A percentile compares a stretch with the other conserved stretches of the same genome.
Evolutionary conservation across 2,797 vertebrate species (phyloP).

Genomic region (Melanotaenia maccullochi): DNA sequence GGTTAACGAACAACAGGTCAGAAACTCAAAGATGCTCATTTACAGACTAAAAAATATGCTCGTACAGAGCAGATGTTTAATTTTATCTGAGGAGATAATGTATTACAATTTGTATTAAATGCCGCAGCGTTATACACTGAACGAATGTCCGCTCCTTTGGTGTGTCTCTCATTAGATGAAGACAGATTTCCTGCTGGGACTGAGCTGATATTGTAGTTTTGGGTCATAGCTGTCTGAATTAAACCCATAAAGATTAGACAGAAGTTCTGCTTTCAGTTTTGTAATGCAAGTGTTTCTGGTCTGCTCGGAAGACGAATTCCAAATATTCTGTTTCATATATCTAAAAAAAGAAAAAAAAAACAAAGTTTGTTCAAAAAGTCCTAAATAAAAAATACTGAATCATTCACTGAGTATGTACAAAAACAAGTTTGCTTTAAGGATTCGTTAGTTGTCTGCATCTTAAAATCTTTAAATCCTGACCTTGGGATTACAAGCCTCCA

Average conservation of each 20-base stretch:
- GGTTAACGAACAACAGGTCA: too few species aligned
- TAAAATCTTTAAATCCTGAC: constrained; percentile 57
- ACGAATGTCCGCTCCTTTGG: neutral
- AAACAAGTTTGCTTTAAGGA: constrained; percentile 37
- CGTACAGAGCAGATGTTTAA: too few species aligned
- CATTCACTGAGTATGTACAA: constrained; percentile 55
- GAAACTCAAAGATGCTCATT: too few species aligned
- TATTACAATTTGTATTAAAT: too few species aligned
- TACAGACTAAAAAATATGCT: too few species aligned
- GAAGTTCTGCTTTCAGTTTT: constrained; percentile 9
- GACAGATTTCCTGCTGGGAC: neutral
- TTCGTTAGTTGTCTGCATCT: constrained; percentile 32
- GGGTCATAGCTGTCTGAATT: constrained; percentile 3
- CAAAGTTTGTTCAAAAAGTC: constrained; percentile 28
- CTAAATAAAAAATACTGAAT: constrained; percentile 39
- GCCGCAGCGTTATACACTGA: too few species aligned
- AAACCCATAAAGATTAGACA: constrained; percentile 19
- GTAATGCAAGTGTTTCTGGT: constrained; percentile 10
- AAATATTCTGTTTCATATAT: neutral
- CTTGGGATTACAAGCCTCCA: constrained; percentile 36
- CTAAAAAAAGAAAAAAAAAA: neutral
- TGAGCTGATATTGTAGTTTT: neutral
- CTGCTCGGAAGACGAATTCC: constrained; percentile 13
- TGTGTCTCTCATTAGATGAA: neutral
- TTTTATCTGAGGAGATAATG: too few species aligned